A percentile compares a stretch with the other conserved stretches of the same genome.
phyloP scores from a whole-genome alignment of 2,888 invertebrate genomes.

The Mythimna lalbum region DNA sequence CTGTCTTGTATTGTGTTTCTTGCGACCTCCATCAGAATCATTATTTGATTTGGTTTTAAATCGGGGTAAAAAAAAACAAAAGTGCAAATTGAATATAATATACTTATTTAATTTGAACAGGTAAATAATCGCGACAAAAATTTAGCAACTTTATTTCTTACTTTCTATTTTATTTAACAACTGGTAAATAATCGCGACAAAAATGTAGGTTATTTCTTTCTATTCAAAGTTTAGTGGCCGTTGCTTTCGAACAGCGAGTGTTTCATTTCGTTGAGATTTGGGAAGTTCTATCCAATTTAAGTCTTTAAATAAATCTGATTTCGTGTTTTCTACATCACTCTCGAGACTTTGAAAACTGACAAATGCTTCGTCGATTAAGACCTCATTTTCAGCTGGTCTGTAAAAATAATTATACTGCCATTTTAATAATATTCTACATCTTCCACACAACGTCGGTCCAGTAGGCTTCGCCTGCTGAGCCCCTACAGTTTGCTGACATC shows the following conservation, averaged over 20 bases:
- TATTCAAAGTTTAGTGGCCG: constrained; percentile 1
- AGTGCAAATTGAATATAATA: background rate
- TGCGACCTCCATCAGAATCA: background rate
- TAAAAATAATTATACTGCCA: background rate
- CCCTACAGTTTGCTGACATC: too few species aligned
- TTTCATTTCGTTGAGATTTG: background rate
- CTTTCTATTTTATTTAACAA: constrained; percentile 12
- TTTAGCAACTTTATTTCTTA: too few species aligned
- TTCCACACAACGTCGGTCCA: too few species aligned
- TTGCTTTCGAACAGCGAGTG: constrained; percentile 16
- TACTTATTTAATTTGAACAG: constrained; percentile 8
- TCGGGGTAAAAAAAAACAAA: background rate
- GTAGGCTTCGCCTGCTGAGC: too few species aligned
- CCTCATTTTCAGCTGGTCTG: constrained; percentile 37
- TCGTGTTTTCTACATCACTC: background rate
- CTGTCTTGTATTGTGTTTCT: background rate
- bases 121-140: background rate
- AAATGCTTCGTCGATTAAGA: too few species aligned
- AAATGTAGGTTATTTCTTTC: background rate
- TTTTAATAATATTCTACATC: too few species aligned
- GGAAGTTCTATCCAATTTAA: background rate
- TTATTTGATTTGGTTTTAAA: background rate
- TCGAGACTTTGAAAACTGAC: background rate
- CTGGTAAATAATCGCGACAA: background rate
- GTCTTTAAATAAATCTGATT: background rate